phyloP scores from a whole-genome alignment of 2,888 invertebrate genomes.

The Chymomyza fuscimana region DNA sequence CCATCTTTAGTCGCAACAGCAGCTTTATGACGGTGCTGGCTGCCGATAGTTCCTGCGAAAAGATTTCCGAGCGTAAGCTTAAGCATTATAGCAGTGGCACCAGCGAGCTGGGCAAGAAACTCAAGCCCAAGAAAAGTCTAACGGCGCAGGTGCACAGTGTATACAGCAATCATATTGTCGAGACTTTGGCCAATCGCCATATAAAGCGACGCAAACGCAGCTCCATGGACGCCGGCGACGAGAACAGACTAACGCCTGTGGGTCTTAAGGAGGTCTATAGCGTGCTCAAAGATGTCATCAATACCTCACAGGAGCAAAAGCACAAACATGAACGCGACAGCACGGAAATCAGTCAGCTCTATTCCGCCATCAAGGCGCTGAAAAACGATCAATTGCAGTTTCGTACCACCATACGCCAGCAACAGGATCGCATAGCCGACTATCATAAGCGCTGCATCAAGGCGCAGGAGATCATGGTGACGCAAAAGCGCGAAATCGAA shows the following conservation, averaged over 20 bases:
- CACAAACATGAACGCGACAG: slow-evolving; percentile 26
- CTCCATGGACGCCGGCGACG: slow-evolving; percentile 13
- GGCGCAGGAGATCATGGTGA: slow-evolving; percentile 76
- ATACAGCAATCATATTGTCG: slow-evolving; percentile 27
- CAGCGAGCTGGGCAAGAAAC: slow-evolving; percentile 2
- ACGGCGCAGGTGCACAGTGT: slow-evolving; percentile 27
- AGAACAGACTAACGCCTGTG: slow-evolving; percentile 31
- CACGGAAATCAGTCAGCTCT: slow-evolving; percentile 52
- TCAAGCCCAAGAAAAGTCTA: slow-evolving; percentile 24
- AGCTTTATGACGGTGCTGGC: slow-evolving; percentile 61
- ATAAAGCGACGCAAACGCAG: slow-evolving; percentile 14
- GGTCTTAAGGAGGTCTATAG: slow-evolving; percentile 58
- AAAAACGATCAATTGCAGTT: slow-evolving; percentile 75
- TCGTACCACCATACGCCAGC: slow-evolving; percentile 75
- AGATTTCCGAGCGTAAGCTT: slow-evolving; percentile 13
- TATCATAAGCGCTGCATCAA: slow-evolving; percentile 76
- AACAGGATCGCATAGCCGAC: slow-evolving; percentile 72
- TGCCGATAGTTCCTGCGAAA: slow-evolving; percentile 37
- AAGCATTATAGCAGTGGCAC: slow-evolving; percentile 1
- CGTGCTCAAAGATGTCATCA: slow-evolving; percentile 64
- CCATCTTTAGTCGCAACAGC: slow-evolving; percentile 55
- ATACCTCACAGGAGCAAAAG: slow-evolving; percentile 50
- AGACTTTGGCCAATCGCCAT: slow-evolving; percentile 27
- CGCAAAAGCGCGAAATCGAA: slow-evolving; percentile 77
- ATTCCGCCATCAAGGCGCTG: slow-evolving; percentile 61